Base-by-base conservation (phyloP, 2,888 invertebrate genomes). In the Allygus modestus region DNA sequence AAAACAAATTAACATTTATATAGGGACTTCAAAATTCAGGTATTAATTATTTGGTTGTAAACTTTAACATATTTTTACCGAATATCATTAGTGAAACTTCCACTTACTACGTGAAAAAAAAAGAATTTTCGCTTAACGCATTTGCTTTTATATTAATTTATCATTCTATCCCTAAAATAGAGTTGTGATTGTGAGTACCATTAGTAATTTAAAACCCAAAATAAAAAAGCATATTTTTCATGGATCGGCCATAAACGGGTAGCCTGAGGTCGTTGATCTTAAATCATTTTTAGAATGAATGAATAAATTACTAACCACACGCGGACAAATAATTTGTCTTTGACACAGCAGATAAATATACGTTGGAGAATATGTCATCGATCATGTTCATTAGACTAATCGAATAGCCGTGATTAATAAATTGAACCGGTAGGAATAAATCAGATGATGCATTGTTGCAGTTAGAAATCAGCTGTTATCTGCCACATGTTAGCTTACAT, bases 331-430 rank as follows among this genome's bases (percentile, higher is more conserved):
- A 69, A 69, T 69, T 69, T 69, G 41, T 23, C 41, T 41, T 7
- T 71, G 71, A 71, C 69, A 69, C 23, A 37, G n/a, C 0, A 20
- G 23, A 71, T 41, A 41, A 41, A 71, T 71, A n/a, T 71, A n/a
- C 9, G 33, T 11, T 17, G n/a, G 61, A 69, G 41, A 71, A 71
- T 41, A 15, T 41, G n/a, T 71, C 71, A 71, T 71, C 71, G 71
- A 71, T 71, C 71, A 71, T 41, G 37, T 41, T 71, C 71, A 71
- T 71, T 71, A 71, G 37, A 37, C 71, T 65, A 65, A 65, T 65
- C 65, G 65, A 65, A 65, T 15, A 15, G 28, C 31, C 65, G 15
- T 28, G 15, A 20, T 65, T 65, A 65, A 28, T 17, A 65, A 65
- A 65, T 31, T 2, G 65, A 65, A 28, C 58, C 65, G 26, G 26